phyloP scores from a whole-genome alignment of 35 echinoderm and acorn worm species.

The Eucidaris tribuloides region DNA sequence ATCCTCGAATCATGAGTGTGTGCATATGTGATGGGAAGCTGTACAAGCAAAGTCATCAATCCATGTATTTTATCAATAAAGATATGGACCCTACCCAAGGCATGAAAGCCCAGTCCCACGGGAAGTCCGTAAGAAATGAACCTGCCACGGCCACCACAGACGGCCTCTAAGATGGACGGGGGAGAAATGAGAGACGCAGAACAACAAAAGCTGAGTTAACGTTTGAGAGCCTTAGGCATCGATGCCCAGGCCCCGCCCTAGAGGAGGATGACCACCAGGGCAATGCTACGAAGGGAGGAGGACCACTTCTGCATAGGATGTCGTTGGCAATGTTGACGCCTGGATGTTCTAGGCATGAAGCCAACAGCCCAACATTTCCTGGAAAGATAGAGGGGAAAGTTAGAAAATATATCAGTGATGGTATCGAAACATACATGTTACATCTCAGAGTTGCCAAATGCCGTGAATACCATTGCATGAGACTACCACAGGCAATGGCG shows the following conservation, averaged over 20 bases:
- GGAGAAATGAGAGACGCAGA: slow-evolving; percentile 73
- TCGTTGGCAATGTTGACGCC: slow-evolving; percentile 70
- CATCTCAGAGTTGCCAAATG: no score
- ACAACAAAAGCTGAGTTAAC: slow-evolving; percentile 64
- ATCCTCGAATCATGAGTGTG: no score
- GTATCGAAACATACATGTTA: no score
- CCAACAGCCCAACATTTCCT: slow-evolving; percentile 87
- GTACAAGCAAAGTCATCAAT: no score
- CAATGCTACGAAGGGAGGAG: slow-evolving; percentile 72
- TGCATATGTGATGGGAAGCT: no score
- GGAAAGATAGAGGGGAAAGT: neutral
- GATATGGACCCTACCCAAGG: slow-evolving; percentile 78
- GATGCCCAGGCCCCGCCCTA: slow-evolving; percentile 87
- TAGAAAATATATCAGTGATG: no score
- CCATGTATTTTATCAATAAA: no score
- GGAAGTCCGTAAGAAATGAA: slow-evolving; percentile 50
- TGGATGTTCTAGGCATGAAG: slow-evolving; percentile 74
- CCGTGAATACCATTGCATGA: no score
- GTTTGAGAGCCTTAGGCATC: slow-evolving; percentile 58
- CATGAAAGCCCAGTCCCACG: slow-evolving; percentile 99
- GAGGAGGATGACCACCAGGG: slow-evolving; percentile 83
- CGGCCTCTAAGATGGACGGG: slow-evolving; percentile 69
- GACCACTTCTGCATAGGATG: slow-evolving; percentile 66
- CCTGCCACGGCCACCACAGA: slow-evolving; percentile 42
- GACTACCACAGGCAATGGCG: no score